Conservation (phyloP, 1,140 invertebrate species). For the Anadara kagoshimensis region DNA sequence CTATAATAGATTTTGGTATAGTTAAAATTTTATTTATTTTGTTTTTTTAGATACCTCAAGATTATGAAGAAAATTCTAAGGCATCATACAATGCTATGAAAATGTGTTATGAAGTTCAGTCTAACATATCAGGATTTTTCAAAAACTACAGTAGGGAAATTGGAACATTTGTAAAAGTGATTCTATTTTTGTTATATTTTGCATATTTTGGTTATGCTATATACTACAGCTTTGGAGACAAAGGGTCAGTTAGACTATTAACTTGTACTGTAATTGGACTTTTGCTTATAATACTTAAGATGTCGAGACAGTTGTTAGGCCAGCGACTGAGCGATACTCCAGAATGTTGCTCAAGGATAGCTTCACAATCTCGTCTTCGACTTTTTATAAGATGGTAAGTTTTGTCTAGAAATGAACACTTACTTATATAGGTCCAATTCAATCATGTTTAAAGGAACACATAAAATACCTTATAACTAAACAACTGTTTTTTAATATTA, state of each 20-base stretch:
- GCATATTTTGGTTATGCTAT: slow-evolving; percentile 39
- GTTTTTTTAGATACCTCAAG: neutral
- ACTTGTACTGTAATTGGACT: slow-evolving; percentile 25
- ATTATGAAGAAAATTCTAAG: neutral
- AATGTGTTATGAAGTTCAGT: neutral
- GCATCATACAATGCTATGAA: neutral
- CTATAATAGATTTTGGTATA: too few relatives aligned
- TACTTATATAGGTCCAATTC: too few relatives aligned
- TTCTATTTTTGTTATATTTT: slow-evolving; percentile 21
- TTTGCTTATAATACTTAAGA: neutral
- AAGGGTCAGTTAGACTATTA: slow-evolving; percentile 30
- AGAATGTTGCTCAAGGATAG: neutral
- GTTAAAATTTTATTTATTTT: too few relatives aligned
- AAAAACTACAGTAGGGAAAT: neutral
- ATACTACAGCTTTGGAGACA: slow-evolving; percentile 35
- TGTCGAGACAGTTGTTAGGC: neutral
- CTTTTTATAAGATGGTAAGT: neutral
- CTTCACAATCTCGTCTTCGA: neutral
- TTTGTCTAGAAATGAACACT: too few relatives aligned
- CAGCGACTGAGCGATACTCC: too few relatives aligned
- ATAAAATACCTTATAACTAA: too few relatives aligned
- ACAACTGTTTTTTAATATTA: too few relatives aligned
- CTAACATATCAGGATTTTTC: neutral
- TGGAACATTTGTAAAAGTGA: neutral
- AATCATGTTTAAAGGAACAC: too few relatives aligned